Base-by-base conservation (phyloP, 1,140 invertebrate species). In the Neotoxoptera formosana region DNA sequence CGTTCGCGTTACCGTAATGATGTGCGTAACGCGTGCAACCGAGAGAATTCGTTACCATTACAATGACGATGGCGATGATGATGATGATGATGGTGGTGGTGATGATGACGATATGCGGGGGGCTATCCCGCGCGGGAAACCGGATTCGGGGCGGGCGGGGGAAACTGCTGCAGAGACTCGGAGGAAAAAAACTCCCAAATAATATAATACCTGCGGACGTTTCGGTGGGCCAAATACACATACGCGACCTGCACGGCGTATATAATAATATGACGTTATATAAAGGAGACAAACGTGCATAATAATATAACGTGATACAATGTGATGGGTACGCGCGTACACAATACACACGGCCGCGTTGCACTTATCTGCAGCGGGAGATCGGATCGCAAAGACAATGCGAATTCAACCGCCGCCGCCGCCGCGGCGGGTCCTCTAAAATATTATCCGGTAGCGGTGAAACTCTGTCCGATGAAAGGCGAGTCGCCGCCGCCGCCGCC, bases 351-450 rank as follows among this genome's bases (percentile, higher is more conserved):
- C 30, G 14, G 6, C 87, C 2, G 83, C 81, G 30, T 30, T 76
- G 47, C 30, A 88, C 47, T 60, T 90, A 60, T 90, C 53, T 67
- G 48, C 36, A 25, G 56, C 17, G 30, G 23, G 30, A 30, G 11
- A 53, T 53, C n/a, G n/a, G 60, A 76, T 76, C 60, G 60, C 34
- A 45, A 67, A 90, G 53, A 90, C 89, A 45, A 90, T 60, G 89
- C 89, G 48, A 90, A n/a, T 90, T 67, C 36, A 9, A 51, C 7
- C 47, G 17, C 6, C 30, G 14, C 60, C 47, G 1, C 86, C 84
- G 45, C 30, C 60, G 30, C 86, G 86, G 14, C 86, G 47, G 86
- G 45, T 87, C 45, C 47, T 30, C 84, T 47, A 36, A 21, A n/a
- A 34, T 48, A 53, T 53, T 25, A 25, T 56, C 88, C 53, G 51